Evolutionary conservation across 2,888 invertebrate genomes (phyloP).

Genomic region (Tenodera sinensis): DNA sequence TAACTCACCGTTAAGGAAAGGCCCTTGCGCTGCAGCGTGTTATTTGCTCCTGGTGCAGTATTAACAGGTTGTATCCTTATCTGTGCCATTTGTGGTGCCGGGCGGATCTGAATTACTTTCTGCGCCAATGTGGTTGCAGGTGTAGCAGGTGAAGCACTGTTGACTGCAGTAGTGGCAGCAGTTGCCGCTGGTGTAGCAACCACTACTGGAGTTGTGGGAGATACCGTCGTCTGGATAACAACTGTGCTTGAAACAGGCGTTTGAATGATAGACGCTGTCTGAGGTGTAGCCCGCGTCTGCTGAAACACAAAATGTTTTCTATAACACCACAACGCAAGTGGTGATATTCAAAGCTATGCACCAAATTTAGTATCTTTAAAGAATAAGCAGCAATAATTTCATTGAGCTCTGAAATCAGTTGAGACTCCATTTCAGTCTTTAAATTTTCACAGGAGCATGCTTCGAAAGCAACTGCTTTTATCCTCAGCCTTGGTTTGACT

Average conservation of each 20-base stretch:
- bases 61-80: constrained; percentile 53
- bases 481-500: no score
- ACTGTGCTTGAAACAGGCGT: not conserved
- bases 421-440: no score
- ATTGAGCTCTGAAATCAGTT: no score
- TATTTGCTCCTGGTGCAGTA: constrained; percentile 42
- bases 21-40: constrained; percentile 58
- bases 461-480: no score
- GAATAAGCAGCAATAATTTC: no score
- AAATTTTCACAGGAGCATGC: no score
- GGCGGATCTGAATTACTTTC: constrained; percentile 24
- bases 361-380: no score
- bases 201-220: constrained; percentile 31
- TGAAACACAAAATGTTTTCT: not conserved
- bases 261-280: not conserved
- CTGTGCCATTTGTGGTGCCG: constrained; percentile 50
- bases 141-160: constrained; percentile 30
- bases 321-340: no score
- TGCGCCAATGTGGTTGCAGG: constrained; percentile 29
- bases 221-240: constrained; percentile 38
- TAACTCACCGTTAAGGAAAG: constrained; percentile 63
- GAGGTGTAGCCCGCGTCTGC: not conserved
- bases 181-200: constrained; percentile 4
- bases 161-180: constrained; percentile 17
- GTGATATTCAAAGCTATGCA: no score